Evolutionary conservation across 2,113 vertebrate species (phyloP), one percentile per base, ranked within the genome.

Genomic region (Psittacus erithacus): DNA sequence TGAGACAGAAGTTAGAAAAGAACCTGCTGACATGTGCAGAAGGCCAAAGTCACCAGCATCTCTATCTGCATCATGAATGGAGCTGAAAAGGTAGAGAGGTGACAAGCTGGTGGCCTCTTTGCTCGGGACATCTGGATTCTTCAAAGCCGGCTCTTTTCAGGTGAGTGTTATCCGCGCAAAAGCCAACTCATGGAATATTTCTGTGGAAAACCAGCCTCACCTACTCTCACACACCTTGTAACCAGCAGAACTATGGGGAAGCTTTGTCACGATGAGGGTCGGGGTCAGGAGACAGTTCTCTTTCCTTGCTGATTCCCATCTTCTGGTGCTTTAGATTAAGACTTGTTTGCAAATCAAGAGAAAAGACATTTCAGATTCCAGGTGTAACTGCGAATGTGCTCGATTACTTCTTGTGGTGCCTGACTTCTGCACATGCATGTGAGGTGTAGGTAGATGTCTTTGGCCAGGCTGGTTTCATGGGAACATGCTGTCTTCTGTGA

Each of bases 201-300:
- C 35, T 29, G 76, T 41, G 82, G 95, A 84, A 93, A 97, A 92
- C 69, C 5, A 3, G 78, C 71, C 90, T 89, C 25, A 10, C 83
- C 81, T 92, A 7, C 23, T 82, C n/a, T 24, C 3, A 2, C 17
- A 16, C 29, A 6, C 22, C 17, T 78, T 23, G 3, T 31, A 62
- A 33, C 22, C 22, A 31, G 38, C 17, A 46, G 67, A 88, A 47
- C 50, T 53, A 13, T 24, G 11, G 29, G 18, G 20, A 84, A 77
- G 55, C 39, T 76, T 59, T 71, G 29, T 62, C 28, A 75, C 38
- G 13, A 7, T 8, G 15, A 1, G 3, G 23, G 3, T 3, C 18
- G 19, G 47, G 52, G 6, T 14, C 6, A 2, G 17, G 33, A 12
- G 13, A 0, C 27, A 7, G 39, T 31, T 77, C 35, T 64, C 44